Evolutionary conservation across 2,797 vertebrate species (phyloP), one percentile per base, ranked within the genome.

Genomic region (Eidolon dupreanum): DNA sequence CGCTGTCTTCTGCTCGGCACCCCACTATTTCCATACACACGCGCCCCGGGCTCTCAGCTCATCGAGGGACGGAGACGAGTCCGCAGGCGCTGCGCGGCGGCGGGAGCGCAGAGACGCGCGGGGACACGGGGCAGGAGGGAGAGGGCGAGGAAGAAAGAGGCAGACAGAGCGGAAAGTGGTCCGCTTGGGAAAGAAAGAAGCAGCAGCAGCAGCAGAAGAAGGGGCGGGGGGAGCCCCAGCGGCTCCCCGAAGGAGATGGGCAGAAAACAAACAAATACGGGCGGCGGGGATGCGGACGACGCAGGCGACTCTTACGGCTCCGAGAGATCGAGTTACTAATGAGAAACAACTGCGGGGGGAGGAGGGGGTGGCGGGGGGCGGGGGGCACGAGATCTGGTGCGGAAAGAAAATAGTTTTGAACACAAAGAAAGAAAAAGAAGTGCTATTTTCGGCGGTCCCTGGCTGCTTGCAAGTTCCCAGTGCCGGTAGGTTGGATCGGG

Each of bases 21-120:
- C 99, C 99, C 98, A 99, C 99, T 99, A 99, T 99, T 99, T 99
- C 99, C 99, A 99, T 99, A 99, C 99, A 99, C 99, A 98, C 99
- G 90, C 65, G 92, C 98, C 98, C 98, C 98, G 98, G 98, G 98
- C 98, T 98, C 99, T 98, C 98, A 99, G 99, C 98, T 98, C 99
- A 99, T 99, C 99, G 98, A 99, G 95, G 95, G 98, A 95, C 96
- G 98, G 94, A 97, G 97, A 97, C 68, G 96, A 97, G 65, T 68
- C 59, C 31, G 93, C 77, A 91, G 97, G 97, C 98, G 96, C 96
- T 94, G 97, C 96, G 97, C 97, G 90, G 95, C 73, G 98, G 46
- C 73, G 43, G 97, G 94, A 97, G 84, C 96, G 96, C 97, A 73
- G 96, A 97, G 97, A 22, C 36, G 81, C 87, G 57, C 55, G 96